Evolutionary conservation across 2,888 invertebrate genomes (phyloP).

Genomic region (Allolobophora icterica): DNA sequence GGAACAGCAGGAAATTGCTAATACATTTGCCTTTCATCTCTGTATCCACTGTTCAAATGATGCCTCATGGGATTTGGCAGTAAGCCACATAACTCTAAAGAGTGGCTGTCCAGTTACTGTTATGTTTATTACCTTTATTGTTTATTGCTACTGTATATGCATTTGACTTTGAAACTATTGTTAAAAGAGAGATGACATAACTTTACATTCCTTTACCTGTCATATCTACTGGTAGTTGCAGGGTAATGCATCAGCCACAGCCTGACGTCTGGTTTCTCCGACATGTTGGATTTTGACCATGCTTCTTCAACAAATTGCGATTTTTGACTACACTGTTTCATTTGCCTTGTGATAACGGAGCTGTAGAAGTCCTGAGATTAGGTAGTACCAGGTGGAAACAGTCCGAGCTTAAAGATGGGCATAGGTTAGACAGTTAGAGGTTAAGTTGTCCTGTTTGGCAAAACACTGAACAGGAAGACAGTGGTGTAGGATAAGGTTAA

Average conservation of each 20-base stretch:
- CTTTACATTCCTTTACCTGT: neutral
- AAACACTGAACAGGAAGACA: neutral
- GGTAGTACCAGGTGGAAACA: neutral
- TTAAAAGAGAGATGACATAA: too few species aligned
- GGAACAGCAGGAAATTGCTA: too few species aligned
- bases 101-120: too few species aligned
- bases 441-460: neutral
- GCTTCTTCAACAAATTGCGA: neutral
- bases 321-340: too few species aligned
- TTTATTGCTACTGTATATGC: too few species aligned
- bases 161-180: too few species aligned
- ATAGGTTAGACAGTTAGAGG: neutral
- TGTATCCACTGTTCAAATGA: too few species aligned
- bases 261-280: neutral
- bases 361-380: neutral
- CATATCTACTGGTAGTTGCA: neutral
- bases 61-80: too few species aligned
- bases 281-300: neutral
- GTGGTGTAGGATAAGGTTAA: neutral
- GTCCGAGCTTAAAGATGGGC: neutral
- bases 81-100: too few species aligned
- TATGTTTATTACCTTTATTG: too few species aligned
- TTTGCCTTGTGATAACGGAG: neutral
- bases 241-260: neutral
- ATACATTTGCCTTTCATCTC: too few species aligned